Evolutionary conservation across 2,113 vertebrate genomes (phyloP).

Genomic region (Muscicapa adusta): DNA sequence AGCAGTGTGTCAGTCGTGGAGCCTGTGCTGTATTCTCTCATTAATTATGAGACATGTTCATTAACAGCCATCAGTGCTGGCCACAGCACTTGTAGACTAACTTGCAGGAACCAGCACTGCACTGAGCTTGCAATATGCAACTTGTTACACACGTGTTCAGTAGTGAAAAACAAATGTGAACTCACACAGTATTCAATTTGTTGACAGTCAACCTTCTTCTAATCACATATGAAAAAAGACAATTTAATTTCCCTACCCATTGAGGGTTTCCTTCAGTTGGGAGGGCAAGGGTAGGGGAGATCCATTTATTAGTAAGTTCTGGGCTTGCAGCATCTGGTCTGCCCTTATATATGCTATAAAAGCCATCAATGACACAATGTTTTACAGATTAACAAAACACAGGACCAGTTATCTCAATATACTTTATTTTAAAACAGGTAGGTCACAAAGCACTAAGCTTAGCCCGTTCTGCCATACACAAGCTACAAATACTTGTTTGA

Average conservation of each 20-base stretch:
- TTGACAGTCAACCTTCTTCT: background rate
- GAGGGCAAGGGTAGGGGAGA: background rate
- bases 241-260: background rate
- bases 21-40: background rate
- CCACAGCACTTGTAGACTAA: background rate
- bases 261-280: background rate
- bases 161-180: background rate
- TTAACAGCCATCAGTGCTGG: background rate
- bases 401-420: slow-evolving; percentile 66
- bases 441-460: slow-evolving; percentile 69
- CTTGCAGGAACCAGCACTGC: background rate
- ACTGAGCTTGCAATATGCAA: fast-evolving
- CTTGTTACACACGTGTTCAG: background rate
- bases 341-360: background rate
- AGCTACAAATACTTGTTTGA: slow-evolving; percentile 81
- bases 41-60: background rate
- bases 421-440: slow-evolving; percentile 77
- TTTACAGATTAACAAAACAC: background rate
- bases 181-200: background rate
- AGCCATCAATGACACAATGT: background rate
- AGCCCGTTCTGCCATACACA: slow-evolving; percentile 67
- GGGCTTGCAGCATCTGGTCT: background rate
- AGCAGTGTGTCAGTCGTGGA: background rate
- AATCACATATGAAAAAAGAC: background rate
- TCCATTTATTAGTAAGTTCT: background rate